Percentiles rank a stretch among this genome's conserved stretches.
Conservation (phyloP, 2,888 invertebrate species). For the Sesia apiformis region DNA sequence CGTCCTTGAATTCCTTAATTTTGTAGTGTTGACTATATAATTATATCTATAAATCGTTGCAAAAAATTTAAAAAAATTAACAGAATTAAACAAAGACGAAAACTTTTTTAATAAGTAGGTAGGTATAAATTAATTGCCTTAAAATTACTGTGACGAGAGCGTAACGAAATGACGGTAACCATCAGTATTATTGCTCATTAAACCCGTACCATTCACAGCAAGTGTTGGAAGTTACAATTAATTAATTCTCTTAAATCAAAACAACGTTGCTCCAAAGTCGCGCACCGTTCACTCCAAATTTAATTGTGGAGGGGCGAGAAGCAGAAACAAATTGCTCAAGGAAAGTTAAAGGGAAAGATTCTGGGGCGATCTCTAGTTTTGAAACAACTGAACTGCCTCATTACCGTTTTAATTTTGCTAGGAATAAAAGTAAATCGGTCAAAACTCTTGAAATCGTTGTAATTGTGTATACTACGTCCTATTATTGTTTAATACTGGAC, state of each 20-base stretch:
- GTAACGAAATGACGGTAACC: constrained; percentile 6
- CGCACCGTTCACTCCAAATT: constrained; percentile 49
- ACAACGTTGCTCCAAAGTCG: constrained; percentile 44
- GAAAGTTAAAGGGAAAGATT: constrained; percentile 31
- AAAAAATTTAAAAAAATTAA: too few relatives aligned
- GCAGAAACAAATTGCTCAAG: constrained; percentile 44
- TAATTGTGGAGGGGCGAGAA: constrained; percentile 45
- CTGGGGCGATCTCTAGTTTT: constrained; percentile 13
- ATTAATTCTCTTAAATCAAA: constrained; percentile 64
- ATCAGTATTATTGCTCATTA: constrained; percentile 38
- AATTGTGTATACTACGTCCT: too few relatives aligned
- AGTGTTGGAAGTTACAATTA: constrained; percentile 40
- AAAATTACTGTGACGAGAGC: neutral
- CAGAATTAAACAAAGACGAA: neutral
- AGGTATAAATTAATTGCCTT: neutral
- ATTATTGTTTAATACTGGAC: too few relatives aligned
- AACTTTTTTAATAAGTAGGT: neutral
- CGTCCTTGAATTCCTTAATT: too few relatives aligned
- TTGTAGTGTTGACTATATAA: too few relatives aligned
- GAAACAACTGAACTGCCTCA: constrained; percentile 13
- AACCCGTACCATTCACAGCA: constrained; percentile 23
- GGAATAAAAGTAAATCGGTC: neutral
- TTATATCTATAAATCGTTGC: too few relatives aligned
- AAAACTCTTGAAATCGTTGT: neutral
- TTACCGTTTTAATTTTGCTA: constrained; percentile 7